Evolutionary conservation across 2,113 vertebrate genomes (phyloP).

Genomic region (Pardalotus punctatus): DNA sequence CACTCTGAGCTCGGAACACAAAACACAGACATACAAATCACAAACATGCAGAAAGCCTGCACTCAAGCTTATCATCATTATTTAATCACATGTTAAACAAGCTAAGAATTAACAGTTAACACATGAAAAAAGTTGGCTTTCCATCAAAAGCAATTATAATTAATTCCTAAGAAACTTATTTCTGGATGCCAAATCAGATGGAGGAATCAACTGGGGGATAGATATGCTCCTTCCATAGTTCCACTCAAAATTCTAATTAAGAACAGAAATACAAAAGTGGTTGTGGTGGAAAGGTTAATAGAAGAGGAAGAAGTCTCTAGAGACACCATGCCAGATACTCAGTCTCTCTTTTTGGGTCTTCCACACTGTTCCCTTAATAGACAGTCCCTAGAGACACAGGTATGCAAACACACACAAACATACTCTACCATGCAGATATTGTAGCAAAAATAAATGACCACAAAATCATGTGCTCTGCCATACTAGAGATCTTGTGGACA

Average conservation of each 20-base stretch:
- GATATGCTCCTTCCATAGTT: conserved; percentile 36
- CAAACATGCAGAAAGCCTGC: conserved; percentile 11
- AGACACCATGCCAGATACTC: conserved; percentile 43
- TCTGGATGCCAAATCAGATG: conserved; percentile 70
- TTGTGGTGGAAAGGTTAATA: conserved; percentile 72
- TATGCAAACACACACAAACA: background rate
- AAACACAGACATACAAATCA: background rate
- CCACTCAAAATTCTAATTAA: conserved; percentile 74
- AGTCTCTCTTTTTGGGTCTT: conserved; percentile 30
- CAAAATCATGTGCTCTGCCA: background rate
- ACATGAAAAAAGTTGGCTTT: conserved; percentile 69
- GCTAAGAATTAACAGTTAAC: conserved; percentile 65
- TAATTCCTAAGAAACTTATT: conserved; percentile 70
- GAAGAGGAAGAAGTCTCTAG: conserved; percentile 56
- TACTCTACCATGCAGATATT: background rate
- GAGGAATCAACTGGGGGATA: conserved; percentile 64
- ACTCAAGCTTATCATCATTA: conserved; percentile 46
- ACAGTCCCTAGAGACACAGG: background rate
- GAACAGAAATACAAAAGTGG: conserved; percentile 68
- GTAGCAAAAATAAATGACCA: background rate
- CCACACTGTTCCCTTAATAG: background rate
- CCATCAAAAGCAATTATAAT: conserved; percentile 77
- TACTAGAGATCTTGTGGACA: background rate
- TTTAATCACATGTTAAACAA: conserved; percentile 64
- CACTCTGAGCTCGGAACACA: background rate